Evolutionary conservation across 1,140 invertebrate species (phyloP).

Genomic region (Leptinotarsa texana): DNA sequence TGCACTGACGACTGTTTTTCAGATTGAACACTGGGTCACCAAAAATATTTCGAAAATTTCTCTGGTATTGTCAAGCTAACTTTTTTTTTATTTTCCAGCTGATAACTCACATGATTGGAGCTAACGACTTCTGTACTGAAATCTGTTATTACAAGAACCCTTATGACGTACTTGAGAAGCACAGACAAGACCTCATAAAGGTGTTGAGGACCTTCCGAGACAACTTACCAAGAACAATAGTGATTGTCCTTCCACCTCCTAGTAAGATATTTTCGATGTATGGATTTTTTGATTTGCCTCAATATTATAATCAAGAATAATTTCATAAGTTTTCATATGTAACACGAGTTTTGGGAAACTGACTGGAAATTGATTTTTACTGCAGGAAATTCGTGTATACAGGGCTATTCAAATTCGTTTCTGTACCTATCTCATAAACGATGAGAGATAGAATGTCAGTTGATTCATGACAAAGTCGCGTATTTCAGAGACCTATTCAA

Average conservation of each 20-base stretch:
- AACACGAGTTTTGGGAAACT: background rate
- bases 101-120: constrained; percentile 43
- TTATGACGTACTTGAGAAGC: constrained; percentile 54
- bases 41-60: too few species aligned
- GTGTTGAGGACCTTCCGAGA: constrained; percentile 61
- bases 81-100: constrained; percentile 36
- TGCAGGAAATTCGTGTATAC: background rate
- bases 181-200: constrained; percentile 58
- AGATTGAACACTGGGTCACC: too few species aligned
- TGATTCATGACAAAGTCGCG: too few species aligned
- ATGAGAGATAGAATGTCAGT: too few species aligned
- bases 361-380: too few species aligned
- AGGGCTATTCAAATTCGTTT: too few species aligned
- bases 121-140: constrained; percentile 70
- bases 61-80: too few species aligned
- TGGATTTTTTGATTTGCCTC: background rate
- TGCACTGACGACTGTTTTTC: too few species aligned
- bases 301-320: too few species aligned
- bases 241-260: constrained; percentile 62
- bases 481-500: too few species aligned
- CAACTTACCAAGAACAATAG: constrained; percentile 65
- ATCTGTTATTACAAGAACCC: constrained; percentile 60
- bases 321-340: background rate
- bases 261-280: constrained; percentile 46
- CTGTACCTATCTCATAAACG: too few species aligned